Base-by-base conservation (phyloP, 1,140 invertebrate genomes). In the Dendroctonus valens region DNA sequence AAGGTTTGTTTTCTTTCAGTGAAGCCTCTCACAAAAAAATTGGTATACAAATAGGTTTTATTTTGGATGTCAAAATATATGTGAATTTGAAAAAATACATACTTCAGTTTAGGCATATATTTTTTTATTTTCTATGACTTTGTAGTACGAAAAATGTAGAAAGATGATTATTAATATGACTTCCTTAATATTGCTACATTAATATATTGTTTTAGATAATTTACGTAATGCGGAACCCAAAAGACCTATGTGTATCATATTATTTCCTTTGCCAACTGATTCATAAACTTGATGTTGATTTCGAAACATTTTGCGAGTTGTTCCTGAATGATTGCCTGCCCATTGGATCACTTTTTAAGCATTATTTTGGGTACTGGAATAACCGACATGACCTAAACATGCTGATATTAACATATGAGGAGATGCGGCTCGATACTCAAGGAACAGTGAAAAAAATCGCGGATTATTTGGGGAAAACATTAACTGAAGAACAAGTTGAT, bases 231-330 rank as follows among this genome's bases (percentile, higher is more conserved):
- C 84, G 96, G 52, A 96, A 98, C 81, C 94, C 96, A 3, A 98
- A 97, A 79, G 96, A 98, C 75, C 87, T 91, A 65, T 91, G 91
- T 51, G 93, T 98, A 0, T 97, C 94, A 0, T 96, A 91, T 75
- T 97, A 91, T 76, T 89, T 97, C 77, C 95, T 96, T 74, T 88
- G 86, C 70, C 84, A 80, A 70, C 71, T 88, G n/a, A 81, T 93
- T 11, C 87, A 91, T 68, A 82, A 85, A 7, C 78, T 91, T 0
- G 86, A 86, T 61, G 87, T 87, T 0, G 82, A 84, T 2, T 91
- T 96, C 71, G 86, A 91, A n/a, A 87, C 92, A 7, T 95, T 94
- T 76, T 89, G 88, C 44, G 86, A 93, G 50, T 75, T 91, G 3
- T 92, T 94, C 75, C 72, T 94, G 15, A 79, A 84, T 48, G 90